A percentile compares a stretch with the other conserved stretches of the same genome.
Conservation (phyloP, 2,113 vertebrate species). For the Oreochromis spilurus region DNA sequence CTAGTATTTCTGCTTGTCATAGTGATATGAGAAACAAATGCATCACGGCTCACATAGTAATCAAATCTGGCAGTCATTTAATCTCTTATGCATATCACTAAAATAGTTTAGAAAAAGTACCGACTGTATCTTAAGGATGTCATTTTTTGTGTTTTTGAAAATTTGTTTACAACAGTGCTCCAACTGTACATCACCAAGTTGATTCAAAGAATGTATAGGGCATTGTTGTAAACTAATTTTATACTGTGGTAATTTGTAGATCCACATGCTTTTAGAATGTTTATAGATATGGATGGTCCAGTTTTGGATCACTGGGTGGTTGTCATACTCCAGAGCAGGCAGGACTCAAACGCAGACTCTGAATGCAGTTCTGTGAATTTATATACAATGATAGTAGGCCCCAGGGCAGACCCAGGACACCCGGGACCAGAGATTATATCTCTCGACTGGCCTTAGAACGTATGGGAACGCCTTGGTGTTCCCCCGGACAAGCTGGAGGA, state of each 20-base stretch:
- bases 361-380: not conserved
- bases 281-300: not conserved
- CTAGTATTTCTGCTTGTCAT: not conserved
- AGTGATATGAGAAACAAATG: not conserved
- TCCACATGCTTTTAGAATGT: not conserved
- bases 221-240: not conserved
- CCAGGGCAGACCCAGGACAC: not conserved
- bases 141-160: not conserved
- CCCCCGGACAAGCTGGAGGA: accelerated
- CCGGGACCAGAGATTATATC: not conserved
- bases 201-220: not conserved
- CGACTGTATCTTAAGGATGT: accelerated
- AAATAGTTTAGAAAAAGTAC: not conserved
- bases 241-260: not conserved
- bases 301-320: not conserved
- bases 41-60: not conserved
- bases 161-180: not conserved
- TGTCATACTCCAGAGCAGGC: not conserved
- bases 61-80: not conserved
- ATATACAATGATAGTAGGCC: accelerated
- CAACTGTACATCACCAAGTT: not conserved
- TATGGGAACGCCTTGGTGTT: not conserved
- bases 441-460: not conserved
- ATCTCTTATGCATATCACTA: not conserved
- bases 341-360: not conserved